Base-by-base conservation (phyloP, 2,797 vertebrate genomes). In the Corythornis leucogaster region DNA sequence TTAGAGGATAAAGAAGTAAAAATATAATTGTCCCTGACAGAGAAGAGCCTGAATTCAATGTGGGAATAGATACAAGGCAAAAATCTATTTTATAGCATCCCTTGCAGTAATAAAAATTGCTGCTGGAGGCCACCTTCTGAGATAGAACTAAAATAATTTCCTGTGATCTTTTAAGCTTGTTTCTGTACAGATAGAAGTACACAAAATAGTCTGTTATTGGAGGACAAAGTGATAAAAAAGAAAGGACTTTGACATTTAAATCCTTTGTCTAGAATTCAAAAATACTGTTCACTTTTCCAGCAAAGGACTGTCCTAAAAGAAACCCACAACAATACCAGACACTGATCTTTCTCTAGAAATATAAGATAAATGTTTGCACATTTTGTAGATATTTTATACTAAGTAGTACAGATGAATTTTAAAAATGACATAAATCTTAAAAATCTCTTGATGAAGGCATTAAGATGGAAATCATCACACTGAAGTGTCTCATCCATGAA, bases 71-170 rank as follows among this genome's bases (percentile, higher is more conserved):
- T 59, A 70, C 18, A 75, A 92, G 46, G 63, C 17, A 76, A 85
- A 90, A 87, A 58, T 74, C 64, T 88, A 62, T 80, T 89, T 93
- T 73, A 77, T 35, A 64, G 35, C 15, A 59, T 30, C 57, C 24
- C 63, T 63, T 87, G 38, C 48, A 76, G 84, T 69, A 93, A 85
- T 89, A 90, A 91, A 92, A 92, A 85, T 54, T 92, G 53, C 46
- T 83, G 55, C 81, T 94, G 63, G 73, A 93, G 87, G 51, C 71
- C 67, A 91, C 81, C 74, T 78, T 81, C 87, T 89, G 81, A 81
- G 53, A 89, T 85, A 90, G 33, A 70, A 57, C 51, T 89, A 64
- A 94, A 92, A 90, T 80, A 80, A 89, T 91, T 94, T 89, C 28
- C 78, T 81, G 50, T 84, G 67, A 89, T 87, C 63, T 85, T 73